Base-by-base conservation (phyloP, 2,888 invertebrate genomes). In the Drosophila borborema region DNA sequence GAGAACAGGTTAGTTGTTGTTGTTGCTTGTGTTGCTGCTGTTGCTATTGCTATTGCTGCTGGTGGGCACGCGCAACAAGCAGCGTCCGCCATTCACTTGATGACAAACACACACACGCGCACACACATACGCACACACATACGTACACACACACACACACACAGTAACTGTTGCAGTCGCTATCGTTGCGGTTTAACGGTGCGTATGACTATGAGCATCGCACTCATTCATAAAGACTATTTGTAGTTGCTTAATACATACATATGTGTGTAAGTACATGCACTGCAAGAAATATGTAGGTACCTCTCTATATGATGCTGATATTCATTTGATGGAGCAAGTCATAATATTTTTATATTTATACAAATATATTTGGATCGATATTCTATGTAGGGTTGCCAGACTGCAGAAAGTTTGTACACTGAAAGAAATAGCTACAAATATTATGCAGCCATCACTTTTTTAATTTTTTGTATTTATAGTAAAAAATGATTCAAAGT, bases 21-120 rank as follows among this genome's bases (percentile, higher is more conserved):
- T 71, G 55, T 63, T 55, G 55, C 3, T 28, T 28, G 28, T 67
- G 63, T 20, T 64, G 63, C 45, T 41, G 58, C 31, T 58, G 53
- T 45, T 67, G 67, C 28, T 68, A 38, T 61, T 28, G 23, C 12
- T 56, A 45, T 12, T 38, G 51, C 18, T 41, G 58, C 31, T 63
- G 51, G 69, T 54, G 67, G 80, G 88, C 88, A 83, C 82, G 88
- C 82, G 88, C 88, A 83, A 84, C 87, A 72, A 64, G 76, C 73
- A 76, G 81, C 62, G 81, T 62, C 72, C 84, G 59, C 72, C 86
- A 83, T 73, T 78, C 79, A 78, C 85, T 72, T 65, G 74, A 66
- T 68, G 71, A 70, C 65, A 58, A 18, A 34, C 65, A 68, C 45
- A 65, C 14, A 48, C 10, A 66, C 18, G 16, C 23, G 43, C 46